These are phyloP conservation scores for Abramis brama DNA, from an alignment of 2,113 vertebrate genomes.

Conservation along the genomic window DNA sequence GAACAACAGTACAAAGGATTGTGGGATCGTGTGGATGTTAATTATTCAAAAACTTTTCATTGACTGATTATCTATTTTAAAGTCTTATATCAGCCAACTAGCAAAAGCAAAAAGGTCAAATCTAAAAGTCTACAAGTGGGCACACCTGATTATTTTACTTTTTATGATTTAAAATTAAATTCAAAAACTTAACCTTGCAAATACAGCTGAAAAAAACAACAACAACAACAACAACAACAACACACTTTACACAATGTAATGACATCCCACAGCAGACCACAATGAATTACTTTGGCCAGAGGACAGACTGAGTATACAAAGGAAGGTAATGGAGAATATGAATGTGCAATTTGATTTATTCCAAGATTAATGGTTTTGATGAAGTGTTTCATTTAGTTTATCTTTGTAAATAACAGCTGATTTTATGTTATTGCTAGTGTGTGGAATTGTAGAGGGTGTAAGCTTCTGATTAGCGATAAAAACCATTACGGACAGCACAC, in stretches of 20 bases:
- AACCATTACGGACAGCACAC: conserved; percentile 1
- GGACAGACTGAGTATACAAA: not conserved
- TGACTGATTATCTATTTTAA: conserved; percentile 7
- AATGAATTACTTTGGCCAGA: not conserved
- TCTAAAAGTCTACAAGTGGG: not conserved
- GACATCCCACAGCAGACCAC: not conserved
- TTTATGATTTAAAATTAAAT: not conserved
- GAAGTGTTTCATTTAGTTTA: not conserved
- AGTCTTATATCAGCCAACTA: not conserved
- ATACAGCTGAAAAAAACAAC: not conserved
- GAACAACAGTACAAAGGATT: not conserved
- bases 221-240: not conserved
- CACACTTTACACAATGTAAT: not conserved
- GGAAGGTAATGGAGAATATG: not conserved
- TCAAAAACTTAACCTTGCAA: not conserved
- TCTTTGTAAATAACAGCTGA: not conserved
- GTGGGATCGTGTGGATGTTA: not conserved
- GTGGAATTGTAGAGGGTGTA: not conserved
- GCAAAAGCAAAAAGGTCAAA: not conserved
- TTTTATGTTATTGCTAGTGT: not conserved
- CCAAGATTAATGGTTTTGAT: conserved; percentile 16
- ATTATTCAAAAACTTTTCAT: conserved; percentile 12
- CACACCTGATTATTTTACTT: conserved; percentile 9
- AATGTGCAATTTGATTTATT: not conserved
- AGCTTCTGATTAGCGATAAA: conserved; percentile 19